These are phyloP conservation scores for Euphydryas editha DNA, from an alignment of 2,888 invertebrate genomes.

Conservation along the genomic window DNA sequence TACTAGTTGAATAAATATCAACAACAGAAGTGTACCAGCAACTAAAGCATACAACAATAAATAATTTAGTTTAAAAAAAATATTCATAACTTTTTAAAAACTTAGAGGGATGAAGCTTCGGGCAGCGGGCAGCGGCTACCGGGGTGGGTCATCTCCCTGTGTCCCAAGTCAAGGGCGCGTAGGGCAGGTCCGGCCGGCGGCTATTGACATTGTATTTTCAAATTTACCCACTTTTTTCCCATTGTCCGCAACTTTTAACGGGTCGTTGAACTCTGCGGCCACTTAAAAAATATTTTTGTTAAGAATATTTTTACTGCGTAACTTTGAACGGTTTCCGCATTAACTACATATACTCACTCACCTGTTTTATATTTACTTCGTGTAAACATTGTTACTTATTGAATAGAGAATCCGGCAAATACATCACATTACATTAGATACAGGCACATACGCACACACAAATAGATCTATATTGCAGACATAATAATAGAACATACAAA, in stretches of 20 bases:
- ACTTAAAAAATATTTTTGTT: constrained; percentile 5
- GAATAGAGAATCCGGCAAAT: too few relatives aligned
- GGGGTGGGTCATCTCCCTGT: constrained; percentile 78
- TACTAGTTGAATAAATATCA: not conserved
- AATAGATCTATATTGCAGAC: too few relatives aligned
- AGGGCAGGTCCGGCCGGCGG: constrained; percentile 82
- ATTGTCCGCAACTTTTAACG: constrained; percentile 82
- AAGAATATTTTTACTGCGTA: not conserved
- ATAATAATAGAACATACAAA: too few relatives aligned
- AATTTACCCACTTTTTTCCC: constrained; percentile 78
- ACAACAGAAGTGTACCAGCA: too few relatives aligned
- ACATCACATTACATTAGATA: too few relatives aligned
- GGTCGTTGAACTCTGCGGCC: constrained; percentile 73
- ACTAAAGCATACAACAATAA: not conserved
- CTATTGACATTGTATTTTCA: constrained; percentile 83
- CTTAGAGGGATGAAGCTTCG: constrained; percentile 44
- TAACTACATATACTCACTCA: not conserved
- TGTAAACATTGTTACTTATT: too few relatives aligned
- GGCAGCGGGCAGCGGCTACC: constrained; percentile 49
- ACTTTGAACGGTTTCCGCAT: not conserved
- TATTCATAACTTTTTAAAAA: constrained; percentile 40
- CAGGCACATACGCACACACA: too few relatives aligned
- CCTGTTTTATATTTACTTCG: not conserved
- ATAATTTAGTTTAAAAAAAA: not conserved
- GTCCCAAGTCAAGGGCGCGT: constrained; percentile 83